phyloP scores from a whole-genome alignment of 1,140 invertebrate species.

The Mya arenaria region DNA sequence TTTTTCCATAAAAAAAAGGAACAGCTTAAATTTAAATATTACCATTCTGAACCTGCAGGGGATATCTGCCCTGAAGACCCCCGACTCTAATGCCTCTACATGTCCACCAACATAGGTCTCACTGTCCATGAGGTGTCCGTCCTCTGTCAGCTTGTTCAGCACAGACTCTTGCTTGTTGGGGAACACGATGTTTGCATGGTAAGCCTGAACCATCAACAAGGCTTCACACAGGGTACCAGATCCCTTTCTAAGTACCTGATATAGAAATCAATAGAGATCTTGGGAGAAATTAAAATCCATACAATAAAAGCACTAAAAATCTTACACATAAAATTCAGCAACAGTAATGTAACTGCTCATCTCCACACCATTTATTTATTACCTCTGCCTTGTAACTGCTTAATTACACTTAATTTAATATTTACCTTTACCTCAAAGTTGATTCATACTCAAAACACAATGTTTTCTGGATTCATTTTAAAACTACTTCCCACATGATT shows the following conservation, averaged over 20 bases:
- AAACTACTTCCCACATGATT: too few species aligned
- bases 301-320: neutral
- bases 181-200: conserved; percentile 97
- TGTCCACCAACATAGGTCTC: conserved; percentile 99
- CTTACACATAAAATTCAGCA: neutral
- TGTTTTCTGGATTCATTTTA: too few species aligned
- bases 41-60: conserved; percentile 90
- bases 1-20: too few species aligned
- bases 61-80: conserved; percentile 97
- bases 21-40: too few species aligned
- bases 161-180: conserved; percentile 97
- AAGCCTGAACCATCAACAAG: conserved; percentile 98
- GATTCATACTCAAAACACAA: too few species aligned
- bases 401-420: too few species aligned
- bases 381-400: too few species aligned
- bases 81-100: conserved; percentile 98
- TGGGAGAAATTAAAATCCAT: neutral
- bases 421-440: too few species aligned
- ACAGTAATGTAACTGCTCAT: neutral
- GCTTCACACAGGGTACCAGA: conserved; percentile 98
- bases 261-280: neutral
- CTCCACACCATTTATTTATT: neutral
- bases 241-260: conserved; percentile 95
- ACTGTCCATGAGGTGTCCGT: conserved; percentile 96
- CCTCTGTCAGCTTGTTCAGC: conserved; percentile 90